Conservation (phyloP, 2,113 vertebrate species). For the Calyptommatus sinebrachiatus region DNA sequence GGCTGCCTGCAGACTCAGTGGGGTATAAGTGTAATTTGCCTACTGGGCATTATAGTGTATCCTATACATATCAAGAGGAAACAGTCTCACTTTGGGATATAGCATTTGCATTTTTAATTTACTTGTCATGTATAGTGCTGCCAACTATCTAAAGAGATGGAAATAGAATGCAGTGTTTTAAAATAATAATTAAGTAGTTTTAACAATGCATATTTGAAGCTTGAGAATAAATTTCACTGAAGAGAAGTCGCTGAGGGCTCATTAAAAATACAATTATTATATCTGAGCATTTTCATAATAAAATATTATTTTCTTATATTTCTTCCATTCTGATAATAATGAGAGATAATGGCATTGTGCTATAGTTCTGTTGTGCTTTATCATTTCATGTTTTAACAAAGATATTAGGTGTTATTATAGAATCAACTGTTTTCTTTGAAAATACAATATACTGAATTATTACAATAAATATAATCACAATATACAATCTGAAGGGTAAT, state of each 20-base stretch:
- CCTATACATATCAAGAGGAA: no score
- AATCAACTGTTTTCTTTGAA: background rate
- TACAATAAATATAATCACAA: constrained; percentile 1
- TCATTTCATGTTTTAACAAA: background rate
- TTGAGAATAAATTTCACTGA: constrained; percentile 13
- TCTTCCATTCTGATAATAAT: background rate
- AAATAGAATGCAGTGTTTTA: background rate
- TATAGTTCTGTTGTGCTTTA: background rate
- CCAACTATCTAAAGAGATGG: background rate
- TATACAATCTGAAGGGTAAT: constrained; percentile 4
- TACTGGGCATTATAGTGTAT: no score
- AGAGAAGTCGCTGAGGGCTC: background rate
- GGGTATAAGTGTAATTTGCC: no score
- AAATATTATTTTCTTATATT: background rate
- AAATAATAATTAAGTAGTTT: constrained; percentile 21
- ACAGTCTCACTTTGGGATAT: no score
- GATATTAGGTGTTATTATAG: constrained; percentile 2
- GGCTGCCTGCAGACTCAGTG: no score
- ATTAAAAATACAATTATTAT: constrained; percentile 37
- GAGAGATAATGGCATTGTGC: background rate
- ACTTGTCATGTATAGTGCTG: background rate
- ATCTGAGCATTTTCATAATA: constrained; percentile 17
- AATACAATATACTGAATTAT: background rate
- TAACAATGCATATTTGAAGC: background rate
- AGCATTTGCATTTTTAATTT: background rate